A percentile compares a stretch with the other conserved stretches of the same genome.
Evolutionary conservation across 2,113 vertebrate genomes (phyloP).

Genomic region (Centropristis striata): DNA sequence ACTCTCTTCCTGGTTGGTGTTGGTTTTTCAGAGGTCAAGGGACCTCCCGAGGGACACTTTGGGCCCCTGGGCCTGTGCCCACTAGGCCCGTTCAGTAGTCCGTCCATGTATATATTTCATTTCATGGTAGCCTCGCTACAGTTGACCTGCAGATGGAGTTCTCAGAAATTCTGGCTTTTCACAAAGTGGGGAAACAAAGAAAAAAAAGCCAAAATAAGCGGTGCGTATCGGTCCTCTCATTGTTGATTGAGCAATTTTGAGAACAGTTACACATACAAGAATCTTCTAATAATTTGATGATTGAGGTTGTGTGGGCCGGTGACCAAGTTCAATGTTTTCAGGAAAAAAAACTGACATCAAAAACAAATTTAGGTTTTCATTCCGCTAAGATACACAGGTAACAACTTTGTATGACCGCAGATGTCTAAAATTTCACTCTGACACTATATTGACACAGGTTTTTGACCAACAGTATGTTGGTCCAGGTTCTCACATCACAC

Average conservation of each 20-base stretch:
- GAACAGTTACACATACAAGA: neutral
- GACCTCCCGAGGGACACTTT: no score
- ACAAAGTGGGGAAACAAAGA: neutral
- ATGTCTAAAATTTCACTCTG: slow-evolving; percentile 5
- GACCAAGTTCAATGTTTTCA: slow-evolving; percentile 5
- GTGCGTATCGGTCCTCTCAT: neutral
- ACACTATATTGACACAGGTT: neutral
- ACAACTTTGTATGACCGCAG: neutral
- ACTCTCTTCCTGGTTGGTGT: no score
- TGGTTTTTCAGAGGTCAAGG: no score
- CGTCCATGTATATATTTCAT: no score
- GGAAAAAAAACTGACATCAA: neutral
- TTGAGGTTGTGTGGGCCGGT: neutral
- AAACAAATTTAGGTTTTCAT: slow-evolving; percentile 23
- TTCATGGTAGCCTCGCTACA: neutral
- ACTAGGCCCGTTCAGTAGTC: no score
- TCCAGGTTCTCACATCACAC: neutral
- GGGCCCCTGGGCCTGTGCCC: no score
- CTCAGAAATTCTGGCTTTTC: neutral
- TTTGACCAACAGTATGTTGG: neutral
- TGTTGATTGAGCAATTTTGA: neutral
- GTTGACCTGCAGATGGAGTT: neutral
- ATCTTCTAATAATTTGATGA: neutral
- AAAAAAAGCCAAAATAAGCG: neutral
- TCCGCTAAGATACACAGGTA: slow-evolving; percentile 9